These are phyloP conservation scores for Gymnorhina tibicen DNA, from an alignment of 2,113 vertebrate genomes.

Conservation along the genomic window DNA sequence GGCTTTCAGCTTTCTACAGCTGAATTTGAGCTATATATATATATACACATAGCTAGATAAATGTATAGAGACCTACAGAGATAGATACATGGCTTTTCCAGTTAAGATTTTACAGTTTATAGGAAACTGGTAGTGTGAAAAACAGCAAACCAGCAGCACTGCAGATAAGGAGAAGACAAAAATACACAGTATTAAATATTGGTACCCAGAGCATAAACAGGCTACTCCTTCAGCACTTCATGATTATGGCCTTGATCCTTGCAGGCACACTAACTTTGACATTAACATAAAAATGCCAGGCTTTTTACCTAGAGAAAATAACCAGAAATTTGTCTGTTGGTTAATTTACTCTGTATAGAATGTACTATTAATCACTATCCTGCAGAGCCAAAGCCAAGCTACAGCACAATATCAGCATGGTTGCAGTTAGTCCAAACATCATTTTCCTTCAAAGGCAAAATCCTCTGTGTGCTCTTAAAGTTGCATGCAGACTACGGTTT, in stretches of 20 bases:
- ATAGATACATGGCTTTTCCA: neutral
- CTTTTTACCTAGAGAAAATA: neutral
- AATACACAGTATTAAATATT: neutral
- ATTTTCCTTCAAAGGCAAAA: neutral
- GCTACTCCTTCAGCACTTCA: neutral
- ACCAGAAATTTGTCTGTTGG: neutral
- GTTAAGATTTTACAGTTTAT: neutral
- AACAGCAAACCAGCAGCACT: neutral
- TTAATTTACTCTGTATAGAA: neutral
- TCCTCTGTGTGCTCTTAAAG: neutral
- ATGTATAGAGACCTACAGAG: neutral
- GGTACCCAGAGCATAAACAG: neutral
- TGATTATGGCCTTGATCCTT: neutral
- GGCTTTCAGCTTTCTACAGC: neutral
- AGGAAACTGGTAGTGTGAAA: neutral
- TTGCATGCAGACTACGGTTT: fast-evolving
- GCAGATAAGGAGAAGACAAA: neutral
- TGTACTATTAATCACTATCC: neutral
- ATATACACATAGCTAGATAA: neutral
- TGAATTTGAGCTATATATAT: neutral
- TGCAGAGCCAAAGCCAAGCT: neutral
- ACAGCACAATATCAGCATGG: neutral
- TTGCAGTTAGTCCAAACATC: neutral
- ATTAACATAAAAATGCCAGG: neutral
- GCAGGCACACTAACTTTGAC: neutral